phyloP scores from a whole-genome alignment of 2,797 vertebrate genomes.

The Macropus fuliginosus region DNA sequence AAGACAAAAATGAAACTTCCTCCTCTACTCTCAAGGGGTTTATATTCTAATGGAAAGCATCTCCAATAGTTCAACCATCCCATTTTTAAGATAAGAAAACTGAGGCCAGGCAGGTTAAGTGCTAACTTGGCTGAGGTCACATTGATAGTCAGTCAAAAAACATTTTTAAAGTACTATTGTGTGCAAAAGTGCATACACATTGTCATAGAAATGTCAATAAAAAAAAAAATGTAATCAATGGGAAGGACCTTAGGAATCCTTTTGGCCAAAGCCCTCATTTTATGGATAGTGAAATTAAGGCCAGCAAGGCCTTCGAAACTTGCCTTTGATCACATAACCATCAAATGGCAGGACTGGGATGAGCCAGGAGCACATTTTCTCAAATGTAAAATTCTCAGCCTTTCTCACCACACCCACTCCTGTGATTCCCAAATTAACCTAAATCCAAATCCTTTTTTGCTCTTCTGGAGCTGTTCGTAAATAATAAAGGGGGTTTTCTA shows the following conservation, averaged over 20 bases:
- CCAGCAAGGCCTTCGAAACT: neutral
- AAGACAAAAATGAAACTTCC: neutral
- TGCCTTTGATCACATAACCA: neutral
- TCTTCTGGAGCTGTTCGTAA: neutral
- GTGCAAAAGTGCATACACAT: neutral
- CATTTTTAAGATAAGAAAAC: neutral
- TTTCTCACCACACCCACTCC: neutral
- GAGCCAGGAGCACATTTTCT: neutral
- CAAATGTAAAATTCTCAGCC: neutral
- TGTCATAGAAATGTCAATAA: neutral
- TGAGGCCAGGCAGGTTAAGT: neutral
- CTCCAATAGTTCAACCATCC: neutral
- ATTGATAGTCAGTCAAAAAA: neutral
- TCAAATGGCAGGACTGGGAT: neutral
- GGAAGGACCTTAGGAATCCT: neutral
- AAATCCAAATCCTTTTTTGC: conserved; percentile 68
- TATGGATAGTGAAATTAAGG: neutral
- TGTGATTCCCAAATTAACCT: conserved; percentile 44
- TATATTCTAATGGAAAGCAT: neutral
- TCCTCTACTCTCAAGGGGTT: neutral
- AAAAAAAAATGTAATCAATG: neutral
- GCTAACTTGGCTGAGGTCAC: neutral
- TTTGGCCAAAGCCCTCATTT: neutral
- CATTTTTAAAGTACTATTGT: neutral
- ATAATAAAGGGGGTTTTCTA: neutral